Percentiles rank a stretch among this genome's conserved stretches.
Evolutionary conservation across 2,888 invertebrate genomes (phyloP).

Genomic region (Drosophila testacea): DNA sequence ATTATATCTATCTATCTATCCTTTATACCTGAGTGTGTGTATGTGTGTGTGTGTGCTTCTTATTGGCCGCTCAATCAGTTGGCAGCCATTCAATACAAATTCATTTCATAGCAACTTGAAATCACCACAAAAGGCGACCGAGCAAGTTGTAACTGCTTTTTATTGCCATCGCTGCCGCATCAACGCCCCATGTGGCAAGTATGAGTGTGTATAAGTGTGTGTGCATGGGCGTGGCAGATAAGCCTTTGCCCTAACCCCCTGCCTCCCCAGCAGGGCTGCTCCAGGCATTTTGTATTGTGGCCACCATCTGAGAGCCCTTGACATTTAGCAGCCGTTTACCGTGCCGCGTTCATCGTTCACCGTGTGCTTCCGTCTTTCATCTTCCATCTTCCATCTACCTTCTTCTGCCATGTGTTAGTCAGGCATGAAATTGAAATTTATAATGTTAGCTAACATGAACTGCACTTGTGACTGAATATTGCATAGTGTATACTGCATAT

Average conservation of each 20-base stretch:
- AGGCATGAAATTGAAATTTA: slow-evolving; percentile 78
- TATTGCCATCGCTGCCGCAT: slow-evolving; percentile 63
- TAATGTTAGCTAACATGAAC: slow-evolving; percentile 49
- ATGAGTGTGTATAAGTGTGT: slow-evolving; percentile 4
- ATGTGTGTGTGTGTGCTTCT: slow-evolving; percentile 18
- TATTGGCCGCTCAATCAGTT: slow-evolving; percentile 46
- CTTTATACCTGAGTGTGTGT: slow-evolving; percentile 3
- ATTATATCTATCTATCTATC: slow-evolving; percentile 1
- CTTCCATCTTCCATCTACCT: not conserved
- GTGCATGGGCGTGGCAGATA: slow-evolving; percentile 53
- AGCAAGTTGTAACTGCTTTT: slow-evolving; percentile 66
- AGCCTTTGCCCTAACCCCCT: slow-evolving; percentile 20
- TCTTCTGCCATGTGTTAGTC: slow-evolving; percentile 28
- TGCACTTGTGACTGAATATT: slow-evolving; percentile 29
- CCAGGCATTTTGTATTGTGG: slow-evolving; percentile 47
- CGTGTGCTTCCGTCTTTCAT: not conserved
- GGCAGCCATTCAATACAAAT: slow-evolving; percentile 66
- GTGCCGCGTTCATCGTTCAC: slow-evolving; percentile 21
- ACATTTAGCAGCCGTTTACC: slow-evolving; percentile 57
- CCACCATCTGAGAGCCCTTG: slow-evolving; percentile 50
- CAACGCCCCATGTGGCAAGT: slow-evolving; percentile 34
- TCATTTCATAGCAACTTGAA: slow-evolving; percentile 65
- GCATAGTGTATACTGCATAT: slow-evolving; percentile 13
- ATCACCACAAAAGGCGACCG: slow-evolving; percentile 57
- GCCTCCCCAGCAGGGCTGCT: slow-evolving; percentile 2